Evolutionary conservation across 2,797 vertebrate genomes (phyloP).

Genomic region (Urocyon cinereoargenteus): DNA sequence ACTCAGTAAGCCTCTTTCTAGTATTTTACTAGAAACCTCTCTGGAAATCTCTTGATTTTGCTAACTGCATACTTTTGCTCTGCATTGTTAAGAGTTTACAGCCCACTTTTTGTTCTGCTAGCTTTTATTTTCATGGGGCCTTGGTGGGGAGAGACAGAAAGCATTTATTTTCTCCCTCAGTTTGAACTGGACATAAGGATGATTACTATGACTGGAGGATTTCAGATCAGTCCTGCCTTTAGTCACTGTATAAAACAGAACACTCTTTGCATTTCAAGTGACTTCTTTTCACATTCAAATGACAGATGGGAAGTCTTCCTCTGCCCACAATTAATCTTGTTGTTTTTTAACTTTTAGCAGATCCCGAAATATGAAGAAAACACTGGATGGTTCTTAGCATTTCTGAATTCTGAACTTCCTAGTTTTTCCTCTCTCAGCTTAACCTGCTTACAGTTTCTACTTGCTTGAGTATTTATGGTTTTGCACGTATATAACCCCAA

Average conservation of each 20-base stretch:
- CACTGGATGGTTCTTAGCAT: neutral
- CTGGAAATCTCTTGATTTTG: neutral
- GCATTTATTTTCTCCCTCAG: neutral
- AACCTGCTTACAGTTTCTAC: neutral
- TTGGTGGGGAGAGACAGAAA: neutral
- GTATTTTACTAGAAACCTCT: neutral
- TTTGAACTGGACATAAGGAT: neutral
- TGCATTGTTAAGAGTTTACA: neutral
- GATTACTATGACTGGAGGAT: neutral
- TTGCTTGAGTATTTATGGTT: neutral
- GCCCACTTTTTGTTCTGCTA: neutral
- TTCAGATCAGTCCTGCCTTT: neutral
- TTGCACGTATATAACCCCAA: neutral
- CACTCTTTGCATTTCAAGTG: neutral
- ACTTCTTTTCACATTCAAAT: neutral
- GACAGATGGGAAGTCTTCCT: neutral
- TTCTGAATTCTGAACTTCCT: neutral
- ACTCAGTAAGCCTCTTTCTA: neutral
- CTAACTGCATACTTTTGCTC: neutral
- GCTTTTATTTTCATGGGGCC: neutral
- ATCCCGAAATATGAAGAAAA: constrained; percentile 25
- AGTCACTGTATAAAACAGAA: neutral
- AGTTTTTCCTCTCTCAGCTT: neutral
- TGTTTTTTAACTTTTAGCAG: constrained; percentile 37
- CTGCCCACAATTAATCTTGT: neutral